Evolutionary conservation across 2,888 invertebrate species (phyloP), one percentile per base, ranked within the genome.

Genomic region (Agrochola lychnidis): DNA sequence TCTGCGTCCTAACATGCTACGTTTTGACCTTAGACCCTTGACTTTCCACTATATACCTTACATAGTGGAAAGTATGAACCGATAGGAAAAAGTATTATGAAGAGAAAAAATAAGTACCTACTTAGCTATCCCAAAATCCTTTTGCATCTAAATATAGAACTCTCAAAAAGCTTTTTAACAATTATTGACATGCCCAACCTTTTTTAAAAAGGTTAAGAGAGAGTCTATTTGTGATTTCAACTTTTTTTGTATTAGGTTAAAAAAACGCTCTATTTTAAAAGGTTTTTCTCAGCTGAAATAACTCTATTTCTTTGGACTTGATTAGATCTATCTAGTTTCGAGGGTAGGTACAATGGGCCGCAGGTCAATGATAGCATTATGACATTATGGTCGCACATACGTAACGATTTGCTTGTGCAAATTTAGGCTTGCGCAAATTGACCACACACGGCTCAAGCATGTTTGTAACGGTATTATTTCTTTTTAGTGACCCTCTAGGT

Each of bases 81-180:
- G 36, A 40, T 16, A 63, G 22, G 22, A n/a, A 9, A 40, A 40
- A 40, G 16, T 16, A n/a, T n/a, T n/a, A 40, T 40, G 63, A 42
- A n/a, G 16, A 40, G 40, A 16, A 42, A 0, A 40, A 42, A 25
- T 25, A 12, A 57, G 25, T 56, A 30, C 14, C 16, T 56, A n/a
- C 25, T 14, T 57, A 25, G 64, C 40, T 63, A 63, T 25, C 25
- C 42, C 5, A 10, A 45, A 64, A 45, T 42, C 19, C 25, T 64
- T 45, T 64, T 64, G 16, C 19, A 25, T 48, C n/a, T 70, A 66
- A 36, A 5, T 66, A 48, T 0, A 7, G 22, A 36, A 36, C n/a
- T 9, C 14, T 68, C 66, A 48, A 68, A 71, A 71, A 71, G 36
- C 68, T 68, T 68, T 71, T 40, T 40, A 48, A 5, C n/a, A 68